Evolutionary conservation across 2,888 invertebrate species (phyloP), one percentile per base, ranked within the genome.

Genomic region (Pachydiplax longipennis): DNA sequence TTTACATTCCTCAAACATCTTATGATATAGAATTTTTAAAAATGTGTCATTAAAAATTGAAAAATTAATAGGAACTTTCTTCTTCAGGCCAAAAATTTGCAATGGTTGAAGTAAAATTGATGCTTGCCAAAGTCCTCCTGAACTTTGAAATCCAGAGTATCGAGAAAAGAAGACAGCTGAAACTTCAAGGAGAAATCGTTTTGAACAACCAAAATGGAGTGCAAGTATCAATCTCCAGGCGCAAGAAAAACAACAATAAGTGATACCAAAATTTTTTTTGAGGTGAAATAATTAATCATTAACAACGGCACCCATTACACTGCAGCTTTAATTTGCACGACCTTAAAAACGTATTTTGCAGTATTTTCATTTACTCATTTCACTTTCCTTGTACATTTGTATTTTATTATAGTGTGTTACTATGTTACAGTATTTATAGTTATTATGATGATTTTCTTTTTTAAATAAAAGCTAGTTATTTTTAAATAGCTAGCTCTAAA

Each of bases 171-270:
- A 94, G 94, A 18, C 93, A 95, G 90, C 92, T 95, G 40, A 92
- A 93, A 31, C 93, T 95, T 15, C 92, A 93, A 2, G 93, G 94
- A 0, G 95, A 95, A 91, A 92, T 95, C 15, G 95, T 95, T n/a
- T 93, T 95, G 37, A 65, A 82, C 25, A 91, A 83, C 48, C 81
- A 83, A 37, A 82, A 91, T 15, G 91, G 91, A 6, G 83, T 91
- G 18, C 80, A 35, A 1, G 8, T 90, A 31, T 90, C 80, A 4
- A 8, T 80, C n/a, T 25, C 48, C 8, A 90, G 31, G 44, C 80
- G 90, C 13, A 80, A 25, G 31, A 37, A 35, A 1, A 53, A 90
- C 80, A 90, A 87, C 37, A 87, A 87, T 18, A 73, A 73, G 13
- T 73, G 31, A 73, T 31, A 13, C 4, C 13, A 18, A 53, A 53